Conservation (phyloP, 2,888 invertebrate genomes). For the Nephrotoma flavescens region DNA sequence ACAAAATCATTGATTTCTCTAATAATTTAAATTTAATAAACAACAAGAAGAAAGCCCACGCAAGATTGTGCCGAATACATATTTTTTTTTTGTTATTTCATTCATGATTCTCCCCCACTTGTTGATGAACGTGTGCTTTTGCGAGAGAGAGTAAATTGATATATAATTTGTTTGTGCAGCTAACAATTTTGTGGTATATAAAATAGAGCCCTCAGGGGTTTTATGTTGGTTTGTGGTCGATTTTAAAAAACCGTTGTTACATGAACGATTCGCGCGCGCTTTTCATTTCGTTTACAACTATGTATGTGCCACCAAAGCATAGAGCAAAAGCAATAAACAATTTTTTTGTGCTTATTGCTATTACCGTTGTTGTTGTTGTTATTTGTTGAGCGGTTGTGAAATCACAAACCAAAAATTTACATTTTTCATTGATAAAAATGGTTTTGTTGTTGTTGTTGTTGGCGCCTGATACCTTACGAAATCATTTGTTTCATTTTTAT, state of each 20-base stretch:
- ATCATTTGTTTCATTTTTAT: neutral
- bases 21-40: neutral
- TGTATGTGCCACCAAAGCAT: neutral
- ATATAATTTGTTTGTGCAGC: neutral
- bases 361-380: neutral
- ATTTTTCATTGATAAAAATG: neutral
- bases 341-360: neutral
- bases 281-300: neutral
- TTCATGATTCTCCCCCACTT: neutral
- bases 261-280: neutral
- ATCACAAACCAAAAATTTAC: neutral
- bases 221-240: neutral
- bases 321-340: neutral
- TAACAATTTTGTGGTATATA: neutral
- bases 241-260: neutral
- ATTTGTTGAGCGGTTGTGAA: neutral
- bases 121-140: neutral
- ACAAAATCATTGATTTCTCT: neutral
- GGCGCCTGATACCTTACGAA: neutral
- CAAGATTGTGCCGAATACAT: neutral
- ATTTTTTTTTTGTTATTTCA: neutral
- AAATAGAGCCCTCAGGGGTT: neutral
- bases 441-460: neutral
- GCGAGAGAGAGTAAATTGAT: neutral
- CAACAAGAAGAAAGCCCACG: neutral